Conservation (phyloP, 2,888 invertebrate genomes). For the Amphipyra tragopoginis region DNA sequence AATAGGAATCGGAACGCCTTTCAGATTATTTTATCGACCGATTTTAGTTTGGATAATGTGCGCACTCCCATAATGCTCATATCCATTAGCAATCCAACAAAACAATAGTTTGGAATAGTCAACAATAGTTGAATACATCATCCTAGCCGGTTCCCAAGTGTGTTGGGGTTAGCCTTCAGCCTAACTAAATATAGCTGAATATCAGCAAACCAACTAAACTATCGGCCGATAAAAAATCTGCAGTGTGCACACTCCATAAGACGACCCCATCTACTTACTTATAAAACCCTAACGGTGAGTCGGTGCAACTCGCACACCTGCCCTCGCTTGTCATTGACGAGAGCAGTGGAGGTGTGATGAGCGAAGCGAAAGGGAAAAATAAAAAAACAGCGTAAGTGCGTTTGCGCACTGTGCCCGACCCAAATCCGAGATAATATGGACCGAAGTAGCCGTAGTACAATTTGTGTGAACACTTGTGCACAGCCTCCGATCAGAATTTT, state of each 20-base stretch:
- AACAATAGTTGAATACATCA: too few species aligned
- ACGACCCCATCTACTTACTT: constrained; percentile 54
- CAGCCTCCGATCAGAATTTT: constrained; percentile 6
- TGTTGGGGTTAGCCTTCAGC: constrained; percentile 10
- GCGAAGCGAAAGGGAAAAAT: constrained; percentile 56
- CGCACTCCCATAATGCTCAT: constrained; percentile 48
- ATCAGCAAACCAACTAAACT: constrained; percentile 39
- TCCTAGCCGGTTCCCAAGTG: constrained; percentile 18
- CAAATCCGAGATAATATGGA: constrained; percentile 40
- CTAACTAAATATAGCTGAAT: constrained; percentile 18
- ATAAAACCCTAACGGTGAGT: constrained; percentile 55
- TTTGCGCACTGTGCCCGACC: constrained; percentile 36
- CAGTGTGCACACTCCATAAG: constrained; percentile 54
- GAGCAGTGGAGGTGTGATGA: constrained; percentile 54
- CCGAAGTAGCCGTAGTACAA: constrained; percentile 17
- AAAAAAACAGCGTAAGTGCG: constrained; percentile 52
- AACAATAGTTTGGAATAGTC: too few species aligned
- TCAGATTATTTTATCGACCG: constrained; percentile 53
- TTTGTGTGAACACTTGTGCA: constrained; percentile 9
- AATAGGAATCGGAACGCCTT: constrained; percentile 47
- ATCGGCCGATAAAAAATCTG: constrained; percentile 53
- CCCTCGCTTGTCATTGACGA: constrained; percentile 56
- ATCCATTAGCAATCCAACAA: constrained; percentile 24
- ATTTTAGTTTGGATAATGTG: constrained; percentile 52
- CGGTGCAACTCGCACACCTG: constrained; percentile 55